These are phyloP conservation scores for Mirounga angustirostris DNA, from an alignment of 2,113 vertebrate genomes.

Conservation along the genomic window DNA sequence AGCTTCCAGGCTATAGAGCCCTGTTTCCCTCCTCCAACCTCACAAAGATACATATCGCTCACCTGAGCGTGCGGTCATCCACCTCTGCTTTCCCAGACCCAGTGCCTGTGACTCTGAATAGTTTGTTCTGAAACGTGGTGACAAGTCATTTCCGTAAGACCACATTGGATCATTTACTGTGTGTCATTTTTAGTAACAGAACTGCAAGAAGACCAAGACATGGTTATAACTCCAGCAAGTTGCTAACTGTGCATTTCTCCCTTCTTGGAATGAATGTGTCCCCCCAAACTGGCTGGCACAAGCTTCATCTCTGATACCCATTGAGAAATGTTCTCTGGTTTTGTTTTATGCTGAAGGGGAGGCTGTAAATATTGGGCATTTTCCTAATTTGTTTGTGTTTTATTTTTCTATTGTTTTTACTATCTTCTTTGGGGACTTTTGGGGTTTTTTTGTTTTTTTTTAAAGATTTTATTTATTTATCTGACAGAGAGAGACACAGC, in stretches of 20 bases:
- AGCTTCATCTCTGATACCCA: slow-evolving; percentile 51
- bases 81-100: slow-evolving; percentile 79
- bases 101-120: slow-evolving; percentile 79
- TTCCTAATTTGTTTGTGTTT: slow-evolving; percentile 77
- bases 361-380: slow-evolving; percentile 75
- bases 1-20: slow-evolving; percentile 83
- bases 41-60: slow-evolving; percentile 68
- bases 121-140: slow-evolving; percentile 76
- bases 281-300: slow-evolving; percentile 51
- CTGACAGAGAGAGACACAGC: too few relatives aligned
- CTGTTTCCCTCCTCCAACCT: slow-evolving; percentile 78
- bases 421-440: slow-evolving; percentile 73
- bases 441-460: not conserved
- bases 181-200: slow-evolving; percentile 79
- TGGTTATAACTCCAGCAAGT: slow-evolving; percentile 54
- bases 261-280: slow-evolving; percentile 56
- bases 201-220: slow-evolving; percentile 68
- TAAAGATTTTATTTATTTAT: too few relatives aligned
- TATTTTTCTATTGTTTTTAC: slow-evolving; percentile 73
- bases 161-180: slow-evolving; percentile 60
- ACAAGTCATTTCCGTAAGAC: slow-evolving; percentile 70
- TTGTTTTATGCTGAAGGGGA: slow-evolving; percentile 73
- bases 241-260: slow-evolving; percentile 79
- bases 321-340: slow-evolving; percentile 56
- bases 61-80: slow-evolving; percentile 70